phyloP scores from a whole-genome alignment of 2,797 vertebrate species.

The Rhinichthys osculus region DNA sequence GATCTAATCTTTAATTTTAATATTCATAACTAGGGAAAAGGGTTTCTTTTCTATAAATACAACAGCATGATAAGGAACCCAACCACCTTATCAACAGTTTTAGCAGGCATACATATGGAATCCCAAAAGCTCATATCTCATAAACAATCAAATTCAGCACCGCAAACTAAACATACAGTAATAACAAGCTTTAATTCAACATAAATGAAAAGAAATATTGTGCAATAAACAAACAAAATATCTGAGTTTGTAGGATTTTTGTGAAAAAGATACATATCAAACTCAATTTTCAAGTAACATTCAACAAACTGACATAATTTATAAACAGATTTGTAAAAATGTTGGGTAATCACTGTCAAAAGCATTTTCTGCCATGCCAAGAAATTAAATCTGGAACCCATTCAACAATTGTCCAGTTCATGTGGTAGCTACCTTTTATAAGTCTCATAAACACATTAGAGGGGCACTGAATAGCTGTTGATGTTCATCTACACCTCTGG shows the following conservation, averaged over 20 bases:
- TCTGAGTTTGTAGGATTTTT: conserved; percentile 38
- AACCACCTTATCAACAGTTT: conserved; percentile 6
- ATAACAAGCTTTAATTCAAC: conserved; percentile 13
- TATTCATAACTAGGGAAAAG: not conserved
- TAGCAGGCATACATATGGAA: conserved; percentile 27
- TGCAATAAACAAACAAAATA: conserved; percentile 27
- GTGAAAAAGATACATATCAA: conserved; percentile 22
- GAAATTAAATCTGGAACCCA: conserved; percentile 1
- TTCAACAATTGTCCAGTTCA: not conserved
- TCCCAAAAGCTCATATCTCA: conserved; percentile 28
- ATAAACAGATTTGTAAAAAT: conserved; percentile 16
- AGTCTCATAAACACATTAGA: conserved; percentile 16
- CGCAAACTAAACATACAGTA: conserved; percentile 35
- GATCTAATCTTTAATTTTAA: not conserved
- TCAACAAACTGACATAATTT: conserved; percentile 2
- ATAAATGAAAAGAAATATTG: conserved; percentile 34
- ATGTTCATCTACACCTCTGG: not conserved
- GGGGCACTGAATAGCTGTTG: not conserved
- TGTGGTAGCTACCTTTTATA: conserved; percentile 2
- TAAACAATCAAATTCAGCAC: conserved; percentile 23
- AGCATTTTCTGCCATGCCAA: not conserved
- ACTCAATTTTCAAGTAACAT: conserved; percentile 13
- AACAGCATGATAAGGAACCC: conserved; percentile 8
- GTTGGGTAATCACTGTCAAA: not conserved
- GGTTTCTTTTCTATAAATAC: not conserved